These are phyloP conservation scores for Passerina amoena DNA, from an alignment of 2,113 vertebrate genomes.

Conservation along the genomic window DNA sequence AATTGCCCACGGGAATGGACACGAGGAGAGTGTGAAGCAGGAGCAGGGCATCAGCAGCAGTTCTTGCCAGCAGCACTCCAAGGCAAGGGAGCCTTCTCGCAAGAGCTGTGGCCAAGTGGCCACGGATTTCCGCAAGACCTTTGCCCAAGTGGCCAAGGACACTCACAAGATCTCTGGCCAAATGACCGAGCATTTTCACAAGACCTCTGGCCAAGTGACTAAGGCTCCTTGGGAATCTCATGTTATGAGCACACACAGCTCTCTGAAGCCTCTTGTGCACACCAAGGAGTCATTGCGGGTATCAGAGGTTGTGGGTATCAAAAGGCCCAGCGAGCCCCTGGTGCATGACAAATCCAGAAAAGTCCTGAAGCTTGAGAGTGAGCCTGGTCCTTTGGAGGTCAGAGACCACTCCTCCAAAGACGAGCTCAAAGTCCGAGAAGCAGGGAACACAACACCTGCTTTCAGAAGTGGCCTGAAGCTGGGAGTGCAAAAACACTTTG, in stretches of 20 bases:
- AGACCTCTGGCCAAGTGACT: not conserved
- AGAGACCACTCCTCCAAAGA: too few species aligned
- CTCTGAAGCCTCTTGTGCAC: not conserved
- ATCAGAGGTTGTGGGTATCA: too few species aligned
- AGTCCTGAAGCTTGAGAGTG: too few species aligned
- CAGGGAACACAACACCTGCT: too few species aligned
- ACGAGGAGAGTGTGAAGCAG: not conserved
- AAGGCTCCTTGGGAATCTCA: not conserved
- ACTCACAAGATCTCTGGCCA: too few species aligned
- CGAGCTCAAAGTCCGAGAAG: too few species aligned
- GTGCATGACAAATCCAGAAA: too few species aligned
- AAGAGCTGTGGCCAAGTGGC: not conserved
- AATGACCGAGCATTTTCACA: not conserved
- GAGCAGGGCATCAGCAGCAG: not conserved
- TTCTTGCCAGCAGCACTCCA: not conserved
- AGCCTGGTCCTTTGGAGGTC: too few species aligned
- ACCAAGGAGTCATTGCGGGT: not conserved
- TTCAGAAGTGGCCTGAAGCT: too few species aligned
- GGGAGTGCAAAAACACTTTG: too few species aligned
- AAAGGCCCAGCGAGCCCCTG: too few species aligned
- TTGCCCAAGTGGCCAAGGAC: too few species aligned
- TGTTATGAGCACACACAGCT: conserved; percentile 11
- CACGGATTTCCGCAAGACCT: not conserved
- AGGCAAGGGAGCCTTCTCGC: not conserved
- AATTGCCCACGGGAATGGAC: not conserved